Evolutionary conservation across 2,113 vertebrate species (phyloP).

Genomic region (Syngnathoides biaculeatus): DNA sequence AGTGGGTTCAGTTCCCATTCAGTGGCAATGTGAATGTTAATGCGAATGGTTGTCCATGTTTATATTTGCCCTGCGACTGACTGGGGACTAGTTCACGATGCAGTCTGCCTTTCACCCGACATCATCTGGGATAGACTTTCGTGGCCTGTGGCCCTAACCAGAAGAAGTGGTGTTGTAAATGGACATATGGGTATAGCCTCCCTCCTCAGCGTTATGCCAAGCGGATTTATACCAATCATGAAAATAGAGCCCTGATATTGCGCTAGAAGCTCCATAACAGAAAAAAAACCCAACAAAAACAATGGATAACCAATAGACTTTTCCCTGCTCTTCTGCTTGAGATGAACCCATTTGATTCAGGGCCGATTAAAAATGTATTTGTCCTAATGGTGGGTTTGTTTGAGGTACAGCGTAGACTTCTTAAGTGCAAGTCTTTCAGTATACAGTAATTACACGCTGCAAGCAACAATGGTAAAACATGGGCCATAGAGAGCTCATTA

Average conservation of each 20-base stretch:
- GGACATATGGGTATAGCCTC: no score
- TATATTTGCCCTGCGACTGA: no score
- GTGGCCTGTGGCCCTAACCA: no score
- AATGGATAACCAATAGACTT: not conserved
- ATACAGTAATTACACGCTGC: not conserved
- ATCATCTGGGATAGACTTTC: no score
- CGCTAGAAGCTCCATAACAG: not conserved
- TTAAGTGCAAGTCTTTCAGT: not conserved
- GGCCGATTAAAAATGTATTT: not conserved
- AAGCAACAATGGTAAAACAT: not conserved
- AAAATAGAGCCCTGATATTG: not conserved
- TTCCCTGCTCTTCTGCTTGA: not conserved
- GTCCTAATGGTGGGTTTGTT: not conserved
- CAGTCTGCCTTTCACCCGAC: no score
- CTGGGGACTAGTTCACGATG: no score
- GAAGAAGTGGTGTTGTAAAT: no score
- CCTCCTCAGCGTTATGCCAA: no score
- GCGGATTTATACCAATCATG: no score
- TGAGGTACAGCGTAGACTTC: not conserved
- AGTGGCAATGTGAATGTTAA: no score
- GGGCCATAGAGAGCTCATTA: not conserved
- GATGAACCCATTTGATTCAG: not conserved
- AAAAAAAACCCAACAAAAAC: not conserved
- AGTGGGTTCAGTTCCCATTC: no score
- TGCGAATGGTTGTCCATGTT: no score